phyloP scores from a whole-genome alignment of 2,888 invertebrate genomes.

The Drosophila mimetica region DNA sequence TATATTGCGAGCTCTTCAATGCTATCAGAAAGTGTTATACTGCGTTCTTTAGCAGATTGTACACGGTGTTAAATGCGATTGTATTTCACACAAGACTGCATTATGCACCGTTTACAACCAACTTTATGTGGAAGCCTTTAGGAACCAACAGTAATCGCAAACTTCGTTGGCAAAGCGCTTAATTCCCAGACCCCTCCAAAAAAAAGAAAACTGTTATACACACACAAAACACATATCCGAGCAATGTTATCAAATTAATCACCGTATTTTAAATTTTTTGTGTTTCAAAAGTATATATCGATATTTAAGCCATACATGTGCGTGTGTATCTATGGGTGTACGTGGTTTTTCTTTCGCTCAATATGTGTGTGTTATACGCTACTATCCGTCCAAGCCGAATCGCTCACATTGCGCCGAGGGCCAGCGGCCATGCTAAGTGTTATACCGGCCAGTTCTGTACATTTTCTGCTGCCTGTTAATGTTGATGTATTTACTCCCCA shows the following conservation, averaged over 20 bases:
- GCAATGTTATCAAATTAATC: conserved; percentile 7
- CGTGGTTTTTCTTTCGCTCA: conserved; percentile 18
- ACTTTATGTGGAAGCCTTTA: neutral
- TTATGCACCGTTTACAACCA: neutral
- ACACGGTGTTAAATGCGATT: neutral
- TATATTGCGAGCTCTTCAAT: conserved; percentile 4
- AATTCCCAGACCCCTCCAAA: neutral
- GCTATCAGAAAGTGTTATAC: conserved; percentile 16
- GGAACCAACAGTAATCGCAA: neutral
- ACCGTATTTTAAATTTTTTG: neutral
- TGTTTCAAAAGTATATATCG: conserved; percentile 6
- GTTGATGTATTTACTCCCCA: conserved; percentile 42
- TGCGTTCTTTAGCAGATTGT: neutral
- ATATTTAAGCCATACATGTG: conserved; percentile 19
- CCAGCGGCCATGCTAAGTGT: conserved; percentile 61
- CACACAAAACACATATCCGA: conserved; percentile 7
- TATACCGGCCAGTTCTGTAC: conserved; percentile 56
- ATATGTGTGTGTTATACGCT: conserved; percentile 29
- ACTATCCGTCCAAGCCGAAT: conserved; percentile 44
- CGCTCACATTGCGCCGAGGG: conserved; percentile 48
- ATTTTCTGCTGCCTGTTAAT: conserved; percentile 38
- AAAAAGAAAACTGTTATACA: conserved; percentile 12
- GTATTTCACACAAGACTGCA: neutral
- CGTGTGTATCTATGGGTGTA: conserved; percentile 22
- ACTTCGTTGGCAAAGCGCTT: conserved; percentile 8